A percentile compares a stretch with the other conserved stretches of the same genome.
Evolutionary conservation across 2,888 invertebrate species (phyloP).

Genomic region (Drosophila prostipennis): DNA sequence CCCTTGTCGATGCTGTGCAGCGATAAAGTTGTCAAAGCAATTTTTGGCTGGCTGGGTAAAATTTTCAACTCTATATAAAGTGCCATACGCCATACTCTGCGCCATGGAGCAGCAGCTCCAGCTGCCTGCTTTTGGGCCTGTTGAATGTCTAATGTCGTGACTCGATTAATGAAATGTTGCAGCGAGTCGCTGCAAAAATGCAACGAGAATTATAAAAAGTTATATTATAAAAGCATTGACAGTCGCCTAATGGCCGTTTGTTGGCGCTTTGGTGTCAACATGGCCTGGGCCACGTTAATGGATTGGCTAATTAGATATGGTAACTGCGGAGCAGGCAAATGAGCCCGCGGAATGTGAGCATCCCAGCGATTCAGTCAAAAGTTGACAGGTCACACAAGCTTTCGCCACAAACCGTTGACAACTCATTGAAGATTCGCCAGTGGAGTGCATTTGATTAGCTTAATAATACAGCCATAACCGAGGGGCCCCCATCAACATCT

Average conservation of each 20-base stretch:
- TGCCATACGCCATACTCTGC: constrained; percentile 3
- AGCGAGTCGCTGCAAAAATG: constrained; percentile 57
- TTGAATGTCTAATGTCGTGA: constrained; percentile 78
- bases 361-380: constrained; percentile 7
- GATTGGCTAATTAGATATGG: constrained; percentile 65
- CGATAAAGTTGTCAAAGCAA: constrained; percentile 78
- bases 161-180: constrained; percentile 78
- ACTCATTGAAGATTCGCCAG: constrained; percentile 42
- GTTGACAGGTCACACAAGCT: constrained; percentile 38
- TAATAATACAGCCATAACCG: constrained; percentile 67
- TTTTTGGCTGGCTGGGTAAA: constrained; percentile 71
- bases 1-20: constrained; percentile 71
- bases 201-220: constrained; percentile 77
- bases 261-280: constrained; percentile 58
- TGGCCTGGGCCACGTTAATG: constrained; percentile 69
- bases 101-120: constrained; percentile 8
- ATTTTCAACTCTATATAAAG: constrained; percentile 56
- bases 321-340: neutral
- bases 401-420: constrained; percentile 55
- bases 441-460: constrained; percentile 65
- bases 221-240: constrained; percentile 75
- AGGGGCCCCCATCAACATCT: constrained; percentile 68
- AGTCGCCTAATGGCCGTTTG: constrained; percentile 75
- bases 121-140: constrained; percentile 60
- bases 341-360: constrained; percentile 13